phyloP scores from a whole-genome alignment of 1,140 invertebrate species.

The Drosophila sproati region DNA sequence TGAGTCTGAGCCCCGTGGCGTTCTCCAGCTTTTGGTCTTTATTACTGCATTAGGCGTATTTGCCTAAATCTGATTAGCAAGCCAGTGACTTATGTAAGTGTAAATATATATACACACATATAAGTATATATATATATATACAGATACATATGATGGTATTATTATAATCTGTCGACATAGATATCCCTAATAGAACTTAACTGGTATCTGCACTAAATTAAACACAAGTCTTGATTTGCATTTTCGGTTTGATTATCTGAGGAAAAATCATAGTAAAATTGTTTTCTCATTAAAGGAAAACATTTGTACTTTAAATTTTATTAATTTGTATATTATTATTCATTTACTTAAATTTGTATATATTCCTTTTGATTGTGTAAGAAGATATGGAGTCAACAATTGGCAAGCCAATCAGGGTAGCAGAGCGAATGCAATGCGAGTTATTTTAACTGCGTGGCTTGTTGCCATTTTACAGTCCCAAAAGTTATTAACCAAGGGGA shows the following conservation, averaged over 20 bases:
- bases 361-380: neutral
- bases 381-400: neutral
- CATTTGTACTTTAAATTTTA: too few species aligned
- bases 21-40: slow-evolving; percentile 34
- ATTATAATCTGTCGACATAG: neutral
- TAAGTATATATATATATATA: neutral
- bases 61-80: slow-evolving; percentile 54
- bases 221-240: too few species aligned
- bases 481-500: slow-evolving; percentile 45
- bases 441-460: slow-evolving; percentile 20
- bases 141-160: too few species aligned
- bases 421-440: slow-evolving; percentile 2
- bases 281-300: too few species aligned
- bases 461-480: slow-evolving; percentile 16
- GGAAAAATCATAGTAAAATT: too few species aligned
- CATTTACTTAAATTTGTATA: neutral
- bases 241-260: too few species aligned
- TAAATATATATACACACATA: neutral
- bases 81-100: neutral
- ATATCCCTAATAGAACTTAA: neutral
- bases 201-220: neutral
- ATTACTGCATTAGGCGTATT: slow-evolving; percentile 66
- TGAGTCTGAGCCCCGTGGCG: slow-evolving; percentile 16
- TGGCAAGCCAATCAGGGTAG: neutral
- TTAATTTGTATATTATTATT: too few species aligned